phyloP scores from a whole-genome alignment of 2,113 vertebrate genomes.

The Chlamydotis undulata region DNA sequence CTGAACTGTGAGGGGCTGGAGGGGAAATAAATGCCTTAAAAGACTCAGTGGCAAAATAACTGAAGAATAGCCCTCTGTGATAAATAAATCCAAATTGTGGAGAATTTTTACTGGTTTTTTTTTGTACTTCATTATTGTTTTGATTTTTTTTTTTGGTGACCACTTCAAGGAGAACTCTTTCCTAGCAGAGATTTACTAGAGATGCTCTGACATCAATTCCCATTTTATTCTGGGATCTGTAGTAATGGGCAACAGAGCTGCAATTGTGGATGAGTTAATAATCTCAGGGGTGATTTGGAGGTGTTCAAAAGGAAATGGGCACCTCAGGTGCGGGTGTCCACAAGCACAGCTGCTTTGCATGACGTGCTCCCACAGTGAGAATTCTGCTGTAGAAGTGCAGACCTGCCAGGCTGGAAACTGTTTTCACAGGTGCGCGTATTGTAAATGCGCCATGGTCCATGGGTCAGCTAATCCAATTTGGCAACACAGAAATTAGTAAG shows the following conservation, averaged over 20 bases:
- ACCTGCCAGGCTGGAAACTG: background rate
- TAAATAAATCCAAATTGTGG: background rate
- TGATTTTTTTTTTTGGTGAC: background rate
- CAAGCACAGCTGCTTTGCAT: background rate
- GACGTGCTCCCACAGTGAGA: background rate
- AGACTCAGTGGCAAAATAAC: background rate
- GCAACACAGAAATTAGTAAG: background rate
- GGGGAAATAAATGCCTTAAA: background rate
- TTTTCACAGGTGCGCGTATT: background rate
- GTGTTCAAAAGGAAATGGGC: background rate
- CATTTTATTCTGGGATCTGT: background rate
- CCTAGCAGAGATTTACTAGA: background rate
- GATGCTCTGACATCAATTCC: background rate
- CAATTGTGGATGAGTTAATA: background rate
- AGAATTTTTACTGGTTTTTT: too few species aligned
- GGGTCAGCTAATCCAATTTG: background rate
- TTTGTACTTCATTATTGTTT: too few species aligned
- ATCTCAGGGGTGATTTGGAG: background rate
- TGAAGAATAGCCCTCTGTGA: background rate
- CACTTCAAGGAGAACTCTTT: background rate
- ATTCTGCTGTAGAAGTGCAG: background rate
- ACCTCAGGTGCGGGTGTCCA: background rate
- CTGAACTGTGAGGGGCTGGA: background rate
- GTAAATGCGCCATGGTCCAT: fast-evolving
- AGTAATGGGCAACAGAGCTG: background rate